Base-by-base conservation (phyloP, 2,113 vertebrate species). In the Engraulis encrasicolus region DNA sequence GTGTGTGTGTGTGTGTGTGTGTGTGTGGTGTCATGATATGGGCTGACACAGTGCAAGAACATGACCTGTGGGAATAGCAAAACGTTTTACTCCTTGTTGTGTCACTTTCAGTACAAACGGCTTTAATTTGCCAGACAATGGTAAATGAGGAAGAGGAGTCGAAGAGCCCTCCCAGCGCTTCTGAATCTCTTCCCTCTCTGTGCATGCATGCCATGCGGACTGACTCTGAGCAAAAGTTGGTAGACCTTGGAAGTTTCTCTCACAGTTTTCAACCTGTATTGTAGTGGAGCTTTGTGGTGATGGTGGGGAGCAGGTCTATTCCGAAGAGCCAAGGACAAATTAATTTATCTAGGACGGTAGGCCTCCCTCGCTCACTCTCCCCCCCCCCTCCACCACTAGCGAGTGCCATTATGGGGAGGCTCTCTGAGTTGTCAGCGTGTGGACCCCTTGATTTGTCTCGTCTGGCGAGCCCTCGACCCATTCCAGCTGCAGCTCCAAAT, bases 401-500 rank as follows among this genome's bases (percentile, higher is more conserved):
- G 66, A 36, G 78, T 0, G 6, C 77, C 66, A 84, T 85, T 52
- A 84, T 77, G 34, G 54, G 61, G 83, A 87, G 80, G 54, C 78
- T 31, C 79, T 87, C 52, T 17, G 88, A 80, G 80, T 90, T 93
- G 86, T 92, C 86, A 82, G 86, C 48, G 14, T 84, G 86, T n/a
- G 54, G 50, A 31, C 81, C 83, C 54, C 84, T 88, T 92, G 86
- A 93, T 92, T 91, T 88, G 81, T 90, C 86, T 94, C 86, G 85
- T 92, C 86, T 91, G 89, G 82, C 89, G 82, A 71, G 77, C 86
- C 79, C 79, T 91, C 89, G 87, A 86, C 82, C 87, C 7, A 84
- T 87, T 92, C 88, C 89, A 91, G 90, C 91, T 88, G 84, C 87
- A 91, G 82, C 78, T 85, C 61, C 85, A 89, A 90, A 91, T 93